Evolutionary conservation across 2,797 vertebrate species (phyloP), one percentile per base, ranked within the genome.

Genomic region (Syndactyla subalaris): DNA sequence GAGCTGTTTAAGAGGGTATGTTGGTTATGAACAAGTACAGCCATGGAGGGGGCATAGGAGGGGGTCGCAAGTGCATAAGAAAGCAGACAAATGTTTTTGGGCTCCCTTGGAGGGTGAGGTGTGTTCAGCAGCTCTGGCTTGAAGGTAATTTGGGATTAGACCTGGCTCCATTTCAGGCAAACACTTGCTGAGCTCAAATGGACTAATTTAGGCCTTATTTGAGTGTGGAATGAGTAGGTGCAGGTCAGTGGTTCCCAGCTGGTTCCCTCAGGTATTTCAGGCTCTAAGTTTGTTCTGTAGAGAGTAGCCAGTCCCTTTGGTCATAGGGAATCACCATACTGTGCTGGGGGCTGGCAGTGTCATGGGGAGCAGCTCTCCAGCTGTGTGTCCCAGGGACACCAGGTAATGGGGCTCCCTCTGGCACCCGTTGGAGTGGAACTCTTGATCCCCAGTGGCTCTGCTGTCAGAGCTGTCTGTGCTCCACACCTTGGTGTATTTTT

Each of bases 221-320:
- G 41, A 45, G 32, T 0, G 2, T 29, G 29, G 43, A 23, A 7
- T 15, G 41, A 10, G 72, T 21, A 6, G 0, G 4, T 7, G 23
- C 22, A n/a, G 61, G 11, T 22, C 5, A 34, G 65, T 3, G 12
- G 7, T 8, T 74, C 63, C 72, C 22, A 12, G 1, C 12, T 4
- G 14, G 26, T 57, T 67, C 6, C 30, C 57, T n/a, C 0, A 1
- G n/a, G 1, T 29, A n/a, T 30, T 46, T 2, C 0, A 3, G 30
- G 66, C 63, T 57, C 54, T 15, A 4, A 2, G 38, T 29, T 14
- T 7, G 80, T 11, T 75, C 39, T 41, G 26, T 3, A 38, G 74
- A 5, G 5, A 49, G 0, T 12, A 8, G n/a, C 12, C 32, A 8
- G 57, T 19, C 54, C 76, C 26, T 45, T 2, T 3, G 17, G 41